Conservation (phyloP, 1,140 invertebrate genomes). For the Heliconius hewitsoni region DNA sequence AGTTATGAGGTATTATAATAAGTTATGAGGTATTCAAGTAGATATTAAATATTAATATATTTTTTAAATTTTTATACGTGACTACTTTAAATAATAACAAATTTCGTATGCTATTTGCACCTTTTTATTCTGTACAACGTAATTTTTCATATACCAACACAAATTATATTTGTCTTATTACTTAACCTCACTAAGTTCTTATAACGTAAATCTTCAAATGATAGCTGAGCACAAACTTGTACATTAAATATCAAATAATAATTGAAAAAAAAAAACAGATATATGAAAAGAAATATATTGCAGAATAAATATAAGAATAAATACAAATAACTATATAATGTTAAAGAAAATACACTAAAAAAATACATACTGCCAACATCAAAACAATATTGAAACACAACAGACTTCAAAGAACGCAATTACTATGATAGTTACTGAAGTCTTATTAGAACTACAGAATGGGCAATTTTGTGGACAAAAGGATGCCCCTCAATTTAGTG, state of each 20-base stretch:
- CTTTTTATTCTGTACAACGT: no score
- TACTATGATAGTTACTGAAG: slow-evolving; percentile 72
- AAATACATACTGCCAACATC: slow-evolving; percentile 29
- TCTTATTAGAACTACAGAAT: slow-evolving; percentile 72
- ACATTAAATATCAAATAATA: background rate
- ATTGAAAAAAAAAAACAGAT: background rate
- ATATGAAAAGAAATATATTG: background rate
- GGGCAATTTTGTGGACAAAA: slow-evolving; percentile 77
- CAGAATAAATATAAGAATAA: background rate
- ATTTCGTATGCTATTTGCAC: no score
- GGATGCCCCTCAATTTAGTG: slow-evolving; percentile 55
- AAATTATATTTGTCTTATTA: no score
- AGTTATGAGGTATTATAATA: background rate
- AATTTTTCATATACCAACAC: no score
- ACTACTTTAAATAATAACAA: no score
- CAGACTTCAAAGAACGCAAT: slow-evolving; percentile 74
- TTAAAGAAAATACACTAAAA: background rate
- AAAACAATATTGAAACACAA: slow-evolving; percentile 47
- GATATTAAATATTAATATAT: no score
- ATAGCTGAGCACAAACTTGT: no score
- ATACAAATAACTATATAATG: background rate
- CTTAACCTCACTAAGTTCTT: no score
- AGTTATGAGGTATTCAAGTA: no score
- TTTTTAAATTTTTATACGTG: no score
- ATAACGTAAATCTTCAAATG: no score